Conservation (phyloP, 2,113 vertebrate genomes). For the Nannospalax galili region DNA sequence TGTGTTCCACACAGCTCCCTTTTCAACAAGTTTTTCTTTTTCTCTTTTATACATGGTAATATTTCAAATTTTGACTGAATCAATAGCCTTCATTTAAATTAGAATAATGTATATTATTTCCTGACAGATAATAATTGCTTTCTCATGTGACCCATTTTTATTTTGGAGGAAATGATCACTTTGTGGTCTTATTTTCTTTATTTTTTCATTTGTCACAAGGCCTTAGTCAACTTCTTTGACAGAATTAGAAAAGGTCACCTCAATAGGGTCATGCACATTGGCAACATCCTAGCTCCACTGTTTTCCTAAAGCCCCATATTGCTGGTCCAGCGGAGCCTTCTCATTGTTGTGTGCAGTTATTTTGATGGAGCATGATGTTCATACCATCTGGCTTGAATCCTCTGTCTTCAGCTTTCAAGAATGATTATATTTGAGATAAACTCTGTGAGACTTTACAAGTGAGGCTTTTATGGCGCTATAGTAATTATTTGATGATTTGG, state of each 20-base stretch:
- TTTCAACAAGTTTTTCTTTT: background rate
- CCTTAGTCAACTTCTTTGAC: background rate
- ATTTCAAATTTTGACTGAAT: background rate
- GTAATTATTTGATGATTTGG: background rate
- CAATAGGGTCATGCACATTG: background rate
- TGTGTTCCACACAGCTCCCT: background rate
- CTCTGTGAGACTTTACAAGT: background rate
- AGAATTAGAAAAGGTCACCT: background rate
- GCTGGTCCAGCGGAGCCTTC: background rate
- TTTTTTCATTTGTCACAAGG: constrained; percentile 1
- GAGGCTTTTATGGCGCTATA: background rate
- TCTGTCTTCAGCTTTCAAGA: background rate
- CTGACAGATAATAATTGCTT: background rate
- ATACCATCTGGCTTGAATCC: background rate
- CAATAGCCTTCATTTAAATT: background rate
- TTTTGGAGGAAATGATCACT: background rate
- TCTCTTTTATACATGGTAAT: background rate
- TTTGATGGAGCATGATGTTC: background rate
- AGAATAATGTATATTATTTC: background rate
- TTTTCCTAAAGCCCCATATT: background rate
- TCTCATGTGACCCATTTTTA: background rate
- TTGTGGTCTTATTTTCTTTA: background rate
- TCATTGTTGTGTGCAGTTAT: background rate
- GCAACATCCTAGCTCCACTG: background rate
- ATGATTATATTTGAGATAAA: background rate